Conservation (phyloP, 2,797 vertebrate genomes). For the Anguilla megastoma region DNA sequence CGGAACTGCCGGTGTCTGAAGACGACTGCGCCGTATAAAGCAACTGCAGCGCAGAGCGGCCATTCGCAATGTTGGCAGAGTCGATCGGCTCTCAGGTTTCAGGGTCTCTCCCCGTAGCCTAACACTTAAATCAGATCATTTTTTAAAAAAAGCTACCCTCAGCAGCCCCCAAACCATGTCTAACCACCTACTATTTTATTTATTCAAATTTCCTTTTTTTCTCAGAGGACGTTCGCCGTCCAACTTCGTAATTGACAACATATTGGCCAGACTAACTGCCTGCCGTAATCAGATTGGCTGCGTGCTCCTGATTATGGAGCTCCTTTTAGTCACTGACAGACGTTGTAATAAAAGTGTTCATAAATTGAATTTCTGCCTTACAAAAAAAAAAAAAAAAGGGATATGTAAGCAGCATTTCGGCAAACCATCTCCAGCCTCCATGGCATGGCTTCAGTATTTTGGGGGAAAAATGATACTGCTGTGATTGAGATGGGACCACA, state of each 20-base stretch:
- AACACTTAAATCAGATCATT: slow-evolving; percentile 11
- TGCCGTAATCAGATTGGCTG: slow-evolving; percentile 78
- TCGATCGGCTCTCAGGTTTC: not conserved
- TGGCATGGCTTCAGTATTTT: slow-evolving; percentile 90
- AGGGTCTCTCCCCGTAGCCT: not conserved
- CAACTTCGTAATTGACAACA: slow-evolving; percentile 73
- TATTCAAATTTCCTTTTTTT: slow-evolving; percentile 73
- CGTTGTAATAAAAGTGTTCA: slow-evolving; percentile 98
- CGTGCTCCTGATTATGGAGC: slow-evolving; percentile 93
- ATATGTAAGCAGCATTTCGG: slow-evolving; percentile 93
- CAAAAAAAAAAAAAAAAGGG: slow-evolving; percentile 79
- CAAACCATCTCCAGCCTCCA: slow-evolving; percentile 96
- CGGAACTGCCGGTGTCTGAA: not conserved
- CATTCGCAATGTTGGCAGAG: not conserved
- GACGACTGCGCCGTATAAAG: not conserved
- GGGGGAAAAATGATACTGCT: slow-evolving; percentile 84
- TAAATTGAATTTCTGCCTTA: slow-evolving; percentile 98
- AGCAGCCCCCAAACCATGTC: slow-evolving; percentile 61
- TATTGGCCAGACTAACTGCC: slow-evolving; percentile 69
- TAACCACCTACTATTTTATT: slow-evolving; percentile 71
- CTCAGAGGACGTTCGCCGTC: slow-evolving; percentile 65
- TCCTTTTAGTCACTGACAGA: slow-evolving; percentile 90
- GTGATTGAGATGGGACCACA: slow-evolving; percentile 72
- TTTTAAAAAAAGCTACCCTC: slow-evolving; percentile 55
- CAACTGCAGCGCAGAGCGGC: not conserved